Evolutionary conservation across 2,888 invertebrate genomes (phyloP).

Genomic region (Boloria euphrosyne): DNA sequence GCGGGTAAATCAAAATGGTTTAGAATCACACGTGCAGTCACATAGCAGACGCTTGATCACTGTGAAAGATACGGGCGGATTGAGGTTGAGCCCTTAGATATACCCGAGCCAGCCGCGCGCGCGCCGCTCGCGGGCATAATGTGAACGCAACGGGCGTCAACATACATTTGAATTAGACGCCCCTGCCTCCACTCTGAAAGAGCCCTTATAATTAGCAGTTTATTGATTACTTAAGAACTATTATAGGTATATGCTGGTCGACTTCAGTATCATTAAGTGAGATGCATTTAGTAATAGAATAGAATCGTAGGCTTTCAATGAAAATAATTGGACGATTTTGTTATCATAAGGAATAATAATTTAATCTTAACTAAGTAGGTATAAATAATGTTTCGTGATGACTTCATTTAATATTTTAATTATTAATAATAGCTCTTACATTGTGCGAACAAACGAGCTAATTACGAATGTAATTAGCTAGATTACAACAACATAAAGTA

Average conservation of each 20-base stretch:
- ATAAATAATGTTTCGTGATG: background rate
- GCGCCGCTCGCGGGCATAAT: too few species aligned
- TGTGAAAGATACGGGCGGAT: too few species aligned
- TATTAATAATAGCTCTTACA: background rate
- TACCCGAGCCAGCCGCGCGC: too few species aligned
- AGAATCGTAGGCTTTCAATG: background rate
- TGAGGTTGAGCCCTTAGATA: too few species aligned
- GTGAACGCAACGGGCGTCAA: too few species aligned
- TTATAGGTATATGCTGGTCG: slow-evolving; percentile 1
- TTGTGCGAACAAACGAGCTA: background rate
- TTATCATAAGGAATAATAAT: slow-evolving; percentile 1
- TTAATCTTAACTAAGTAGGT: too few species aligned
- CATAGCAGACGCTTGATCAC: too few species aligned
- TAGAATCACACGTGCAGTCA: too few species aligned
- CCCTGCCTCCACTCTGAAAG: too few species aligned
- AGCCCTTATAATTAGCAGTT: slow-evolving; percentile 6
- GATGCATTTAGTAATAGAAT: background rate
- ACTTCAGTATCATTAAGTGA: background rate
- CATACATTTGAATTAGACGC: too few species aligned
- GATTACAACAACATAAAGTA: slow-evolving; percentile 5
- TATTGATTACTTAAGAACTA: background rate
- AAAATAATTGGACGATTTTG: too few species aligned
- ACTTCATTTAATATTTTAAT: background rate
- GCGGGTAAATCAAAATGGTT: too few species aligned
- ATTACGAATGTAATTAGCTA: background rate